Evolutionary conservation across 1,140 invertebrate species (phyloP).

Genomic region (Caenorhabditis tropicalis): DNA sequence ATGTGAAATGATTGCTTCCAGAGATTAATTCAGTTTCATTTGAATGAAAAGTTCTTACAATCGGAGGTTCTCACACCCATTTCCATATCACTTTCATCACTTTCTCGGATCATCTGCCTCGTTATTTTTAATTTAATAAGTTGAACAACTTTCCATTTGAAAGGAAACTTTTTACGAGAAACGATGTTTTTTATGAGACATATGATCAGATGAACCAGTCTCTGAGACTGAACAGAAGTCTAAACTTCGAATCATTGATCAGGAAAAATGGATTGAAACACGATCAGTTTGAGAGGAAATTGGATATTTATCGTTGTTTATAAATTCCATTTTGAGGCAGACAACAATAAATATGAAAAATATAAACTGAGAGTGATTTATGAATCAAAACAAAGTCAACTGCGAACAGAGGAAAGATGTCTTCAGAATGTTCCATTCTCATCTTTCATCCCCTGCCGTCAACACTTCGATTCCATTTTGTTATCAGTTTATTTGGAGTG

Average conservation of each 20-base stretch:
- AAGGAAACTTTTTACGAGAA: background rate
- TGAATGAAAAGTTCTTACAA: background rate
- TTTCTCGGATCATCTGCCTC: background rate
- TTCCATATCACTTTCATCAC: background rate
- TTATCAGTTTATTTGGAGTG: background rate
- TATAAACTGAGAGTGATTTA: no score
- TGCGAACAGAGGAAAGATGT: no score
- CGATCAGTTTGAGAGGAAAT: no score
- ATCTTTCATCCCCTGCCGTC: background rate
- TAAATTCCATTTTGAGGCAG: no score
- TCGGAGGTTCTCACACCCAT: background rate
- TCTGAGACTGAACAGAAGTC: no score
- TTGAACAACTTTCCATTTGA: conserved; percentile 21
- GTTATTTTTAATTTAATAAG: background rate
- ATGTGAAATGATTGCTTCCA: conserved; percentile 15
- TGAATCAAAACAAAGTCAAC: no score
- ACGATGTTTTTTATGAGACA: background rate
- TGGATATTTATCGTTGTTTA: no score
- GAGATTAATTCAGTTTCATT: background rate
- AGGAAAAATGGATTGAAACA: no score
- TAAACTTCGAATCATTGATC: no score
- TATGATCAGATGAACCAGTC: background rate
- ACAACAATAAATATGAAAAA: no score
- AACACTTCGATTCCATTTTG: background rate
- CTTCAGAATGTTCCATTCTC: background rate